Base-by-base conservation (phyloP, 2,888 invertebrate genomes). In the Ophion slaviceki region DNA sequence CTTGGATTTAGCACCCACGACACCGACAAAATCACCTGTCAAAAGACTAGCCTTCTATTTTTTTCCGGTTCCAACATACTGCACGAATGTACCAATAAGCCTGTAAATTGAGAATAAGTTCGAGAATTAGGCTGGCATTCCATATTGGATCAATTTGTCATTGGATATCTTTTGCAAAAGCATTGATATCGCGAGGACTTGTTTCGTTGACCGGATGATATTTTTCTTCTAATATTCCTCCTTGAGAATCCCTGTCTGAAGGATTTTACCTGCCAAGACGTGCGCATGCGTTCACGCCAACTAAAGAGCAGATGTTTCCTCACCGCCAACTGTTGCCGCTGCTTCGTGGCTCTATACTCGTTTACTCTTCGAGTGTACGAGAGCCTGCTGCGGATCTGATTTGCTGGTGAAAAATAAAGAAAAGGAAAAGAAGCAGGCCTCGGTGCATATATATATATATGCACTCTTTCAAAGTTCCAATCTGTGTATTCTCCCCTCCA, bases 281-380 rank as follows among this genome's bases (percentile, higher is more conserved):
- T 90, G 89, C 90, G 92, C 91, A 92, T 91, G 92, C 92, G 91
- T 88, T 75, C 82, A 83, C 88, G 89, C 88, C 88, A 92, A 88
- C 91, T 91, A 91, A 92, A 32, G 81, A 71, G 86, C 86, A 93
- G 93, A 93, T 93, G 93, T 93, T 93, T 92, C 90, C 90, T 92
- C 90, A 89, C 90, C 91, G 91, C 92, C 92, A 93, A 93, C 93
- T 93, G 93, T 93, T 93, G 93, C 92, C 90, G 89, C 88, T 86
- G 84, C 88, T 84, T 80, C 88, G 80, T 71, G 86, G 66, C 68
- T 77, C 53, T 70, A 67, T 61, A 59, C 72, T 62, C 61, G 45
- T 74, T 68, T 61, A 67, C 80, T 75, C 80, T 32, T 68, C 68
- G 81, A 79, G 81, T 61, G 72, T 78, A 70, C 84, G 82, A 87